Evolutionary conservation across 2,888 invertebrate species (phyloP), one percentile per base, ranked within the genome.

Genomic region (Heliothis peltigera): DNA sequence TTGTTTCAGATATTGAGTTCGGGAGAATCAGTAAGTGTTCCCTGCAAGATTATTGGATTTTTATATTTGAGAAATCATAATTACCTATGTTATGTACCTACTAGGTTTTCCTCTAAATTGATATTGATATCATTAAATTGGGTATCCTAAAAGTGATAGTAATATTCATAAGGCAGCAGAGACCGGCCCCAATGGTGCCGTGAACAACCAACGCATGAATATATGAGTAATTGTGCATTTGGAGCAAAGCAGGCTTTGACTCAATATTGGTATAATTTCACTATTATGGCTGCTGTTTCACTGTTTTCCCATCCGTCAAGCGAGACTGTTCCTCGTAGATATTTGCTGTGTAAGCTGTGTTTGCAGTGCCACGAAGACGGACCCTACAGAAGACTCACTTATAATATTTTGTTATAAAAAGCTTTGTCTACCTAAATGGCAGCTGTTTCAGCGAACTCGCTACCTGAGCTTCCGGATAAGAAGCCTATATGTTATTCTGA

Each of bases 311-410:
- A 70, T 71, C 64, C 55, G 77, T 72, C 55, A 76, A 64, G 54
- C 44, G 52, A 71, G 52, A 48, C 55, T 52, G 58, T 64, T 70
- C 32, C 72, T 72, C 55, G 46, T 49, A 77, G 77, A 72, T 72
- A 77, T 72, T 72, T 72, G 64, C 58, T 51, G 54, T 72, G 42
- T 60, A 64, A 64, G 59, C 65, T 70, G 70, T 59, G 28, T 70
- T 28, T 56, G 48, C 55, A 39, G 17, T 48, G 22, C 17, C 15
- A 28, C 42, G 8, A 2, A n/a, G 12, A 7, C 4, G 8, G 7
- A 17, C n/a, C 7, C 7, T 15, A 39, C 56, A 64, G 73, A 77
- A 72, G 53, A 15, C 18, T 18, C 49, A 48, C 17, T 47, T 25
- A 28, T 7, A 7, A 18, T 18, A 43, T 43, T 15, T 10, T 28